These are phyloP conservation scores for Aptenodytes patagonicus DNA, from an alignment of 2,113 vertebrate species.

Conservation along the genomic window DNA sequence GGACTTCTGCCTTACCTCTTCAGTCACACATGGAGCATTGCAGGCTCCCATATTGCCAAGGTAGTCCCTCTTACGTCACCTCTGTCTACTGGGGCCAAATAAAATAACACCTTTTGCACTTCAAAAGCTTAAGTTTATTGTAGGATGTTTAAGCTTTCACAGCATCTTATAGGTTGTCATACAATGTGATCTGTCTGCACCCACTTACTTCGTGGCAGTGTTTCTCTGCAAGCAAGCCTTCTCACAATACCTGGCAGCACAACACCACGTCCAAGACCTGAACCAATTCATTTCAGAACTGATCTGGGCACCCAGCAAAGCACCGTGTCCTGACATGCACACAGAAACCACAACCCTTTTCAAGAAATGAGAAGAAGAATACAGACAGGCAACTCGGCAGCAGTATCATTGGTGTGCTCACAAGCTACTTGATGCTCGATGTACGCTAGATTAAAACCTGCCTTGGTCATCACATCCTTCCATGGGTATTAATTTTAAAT, in stretches of 20 bases:
- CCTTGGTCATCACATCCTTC: neutral
- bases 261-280: neutral
- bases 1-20: neutral
- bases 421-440: neutral
- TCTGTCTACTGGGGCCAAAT: neutral
- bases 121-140: neutral
- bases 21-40: neutral
- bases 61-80: neutral
- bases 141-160: neutral
- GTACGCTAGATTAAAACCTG: neutral
- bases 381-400: neutral
- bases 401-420: neutral
- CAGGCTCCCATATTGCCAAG: neutral
- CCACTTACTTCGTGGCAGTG: fast-evolving
- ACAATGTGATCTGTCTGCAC: neutral
- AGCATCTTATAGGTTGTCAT: fast-evolving
- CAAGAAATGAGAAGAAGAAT: neutral
- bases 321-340: neutral
- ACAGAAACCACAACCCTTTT: neutral
- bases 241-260: fast-evolving
- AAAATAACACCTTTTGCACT: neutral
- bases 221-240: neutral
- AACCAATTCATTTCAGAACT: neutral
- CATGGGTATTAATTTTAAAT: neutral
- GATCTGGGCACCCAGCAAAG: neutral